These are phyloP conservation scores for Astyanax mexicanus DNA, from an alignment of 2,797 vertebrate species.

Conservation along the genomic window DNA sequence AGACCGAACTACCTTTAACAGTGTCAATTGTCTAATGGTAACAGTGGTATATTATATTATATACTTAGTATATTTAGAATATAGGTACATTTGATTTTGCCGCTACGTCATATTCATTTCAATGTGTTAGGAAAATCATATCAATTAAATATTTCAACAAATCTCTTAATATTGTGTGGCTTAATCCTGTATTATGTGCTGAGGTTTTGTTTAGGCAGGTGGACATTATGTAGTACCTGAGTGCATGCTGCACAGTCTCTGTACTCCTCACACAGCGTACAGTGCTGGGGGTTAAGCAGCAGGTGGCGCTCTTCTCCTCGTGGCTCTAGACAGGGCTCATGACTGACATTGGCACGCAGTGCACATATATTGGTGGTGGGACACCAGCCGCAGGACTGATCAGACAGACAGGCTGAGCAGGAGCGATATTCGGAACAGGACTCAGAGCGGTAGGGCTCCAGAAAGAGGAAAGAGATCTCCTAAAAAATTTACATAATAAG, in stretches of 20 bases:
- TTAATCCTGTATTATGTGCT: background rate
- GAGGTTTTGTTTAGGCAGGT: background rate
- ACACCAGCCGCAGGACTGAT: slow-evolving; percentile 94
- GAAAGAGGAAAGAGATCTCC: slow-evolving; percentile 94
- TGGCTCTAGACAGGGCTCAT: slow-evolving; percentile 71
- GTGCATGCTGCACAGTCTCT: slow-evolving; percentile 90
- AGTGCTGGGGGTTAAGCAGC: slow-evolving; percentile 84
- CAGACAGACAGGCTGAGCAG: slow-evolving; percentile 88
- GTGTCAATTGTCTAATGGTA: background rate
- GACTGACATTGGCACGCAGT: slow-evolving; percentile 70
- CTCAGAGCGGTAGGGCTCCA: slow-evolving; percentile 89
- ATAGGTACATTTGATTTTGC: too few species aligned
- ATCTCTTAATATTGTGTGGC: too few species aligned
- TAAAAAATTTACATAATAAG: slow-evolving; percentile 56
- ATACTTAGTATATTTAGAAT: background rate
- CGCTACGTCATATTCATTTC: too few species aligned
- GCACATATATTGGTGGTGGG: slow-evolving; percentile 82
- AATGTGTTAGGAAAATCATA: too few species aligned
- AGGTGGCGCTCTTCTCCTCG: slow-evolving; percentile 77
- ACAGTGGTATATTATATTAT: background rate
- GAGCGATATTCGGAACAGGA: slow-evolving; percentile 84
- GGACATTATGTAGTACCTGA: slow-evolving; percentile 75
- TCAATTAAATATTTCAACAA: too few species aligned
- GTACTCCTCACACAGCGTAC: slow-evolving; percentile 89
- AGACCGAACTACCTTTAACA: background rate